Evolutionary conservation across 2,888 invertebrate genomes (phyloP), one percentile per base, ranked within the genome.

Genomic region (Sialis fuliginosa): DNA sequence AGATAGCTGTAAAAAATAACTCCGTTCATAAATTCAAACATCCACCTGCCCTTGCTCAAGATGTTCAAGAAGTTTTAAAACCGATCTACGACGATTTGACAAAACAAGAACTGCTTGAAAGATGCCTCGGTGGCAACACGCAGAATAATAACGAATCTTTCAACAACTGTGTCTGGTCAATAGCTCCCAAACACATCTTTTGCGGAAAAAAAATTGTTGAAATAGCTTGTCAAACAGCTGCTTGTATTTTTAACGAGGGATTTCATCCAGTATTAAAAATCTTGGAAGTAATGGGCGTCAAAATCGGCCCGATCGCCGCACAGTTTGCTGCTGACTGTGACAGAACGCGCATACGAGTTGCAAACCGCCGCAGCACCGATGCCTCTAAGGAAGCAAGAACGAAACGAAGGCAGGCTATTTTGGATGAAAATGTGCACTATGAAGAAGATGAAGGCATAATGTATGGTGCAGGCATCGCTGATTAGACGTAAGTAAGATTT

Each of bases 61-160:
- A 48, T 44, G 12, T 49, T 46, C 48, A 32, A 39, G 32, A 51
- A 50, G 31, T 49, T 48, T 6, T 51, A 51, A n/a, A 51, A 50
- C 51, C 47, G 45, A 48, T 44, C 47, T 34, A 34, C 35, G 8
- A 8, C 7, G 35, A 34, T 40, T 40, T 6, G 40, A 2, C 13
- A 40, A 12, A 40, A 13, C 40, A 40, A 40, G 40, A 40, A 12
- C 44, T 53, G 33, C 39, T 51, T 13, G 41, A 52, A 39, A 48
- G 52, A 49, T 54, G 52, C 40, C 39, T 52, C 4, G 52, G 52
- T 13, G 47, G 48, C 12, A 50, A 52, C 33, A 52, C 51, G 22
- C 52, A 53, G 37, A 54, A 55, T 42, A 52, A 50, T 13, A 53
- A 53, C 43, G 53, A 54, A 41, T 45, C 45, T 45, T 54, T 54